These are phyloP conservation scores for Luscinia luscinia DNA, from an alignment of 2,797 vertebrate genomes.

Conservation along the genomic window DNA sequence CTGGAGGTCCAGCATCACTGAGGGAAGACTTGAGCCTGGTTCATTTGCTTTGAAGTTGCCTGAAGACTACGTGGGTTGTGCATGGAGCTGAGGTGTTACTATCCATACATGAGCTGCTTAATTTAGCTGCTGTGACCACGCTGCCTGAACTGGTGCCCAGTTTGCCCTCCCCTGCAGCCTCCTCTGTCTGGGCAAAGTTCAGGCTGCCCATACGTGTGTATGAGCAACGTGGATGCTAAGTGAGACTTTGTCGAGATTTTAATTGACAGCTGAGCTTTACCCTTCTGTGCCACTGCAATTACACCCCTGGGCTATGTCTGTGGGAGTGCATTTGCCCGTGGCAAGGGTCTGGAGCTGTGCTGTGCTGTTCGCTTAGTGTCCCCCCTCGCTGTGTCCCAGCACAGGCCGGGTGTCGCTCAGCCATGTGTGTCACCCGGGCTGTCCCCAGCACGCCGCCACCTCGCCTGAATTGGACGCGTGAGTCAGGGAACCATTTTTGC, in stretches of 20 bases:
- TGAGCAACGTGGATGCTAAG: background rate
- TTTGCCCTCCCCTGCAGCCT: background rate
- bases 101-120: rapidly evolving
- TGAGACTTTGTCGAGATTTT: background rate
- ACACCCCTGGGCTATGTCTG: background rate
- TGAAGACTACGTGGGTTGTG: background rate
- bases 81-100: background rate
- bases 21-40: background rate
- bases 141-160: background rate
- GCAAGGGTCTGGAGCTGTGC: background rate
- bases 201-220: background rate
- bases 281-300: background rate
- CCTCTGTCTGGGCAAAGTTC: background rate
- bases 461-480: background rate
- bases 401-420: background rate
- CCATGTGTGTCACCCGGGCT: background rate
- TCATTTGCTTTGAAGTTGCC: background rate
- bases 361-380: background rate
- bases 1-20: background rate
- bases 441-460: background rate
- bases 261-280: background rate
- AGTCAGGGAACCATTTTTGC: background rate
- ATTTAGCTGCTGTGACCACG: background rate
- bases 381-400: background rate
- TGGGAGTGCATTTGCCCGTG: background rate